phyloP scores from a whole-genome alignment of 1,140 invertebrate species.

The Procambarus virginalis region DNA sequence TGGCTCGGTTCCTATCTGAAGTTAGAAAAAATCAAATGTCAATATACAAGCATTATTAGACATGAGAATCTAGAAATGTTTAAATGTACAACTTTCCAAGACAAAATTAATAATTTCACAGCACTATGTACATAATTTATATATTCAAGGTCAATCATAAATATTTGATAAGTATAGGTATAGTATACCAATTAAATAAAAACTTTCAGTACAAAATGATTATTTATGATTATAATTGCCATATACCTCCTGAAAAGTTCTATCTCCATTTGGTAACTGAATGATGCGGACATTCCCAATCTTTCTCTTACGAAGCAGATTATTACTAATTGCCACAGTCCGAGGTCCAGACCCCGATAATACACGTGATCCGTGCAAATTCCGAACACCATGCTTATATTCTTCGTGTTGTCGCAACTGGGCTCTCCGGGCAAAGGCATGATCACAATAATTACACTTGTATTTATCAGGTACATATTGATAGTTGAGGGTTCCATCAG shows the following conservation, averaged over 20 bases:
- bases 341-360: constrained; percentile 20
- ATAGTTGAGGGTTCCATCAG: constrained; percentile 76
- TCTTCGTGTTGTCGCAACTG: constrained; percentile 79
- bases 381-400: constrained; percentile 77
- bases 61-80: neutral
- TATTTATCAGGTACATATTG: constrained; percentile 69
- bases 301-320: constrained; percentile 52
- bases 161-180: neutral
- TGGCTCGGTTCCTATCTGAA: constrained; percentile 21
- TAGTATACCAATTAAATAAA: neutral
- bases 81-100: neutral
- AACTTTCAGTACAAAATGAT: neutral
- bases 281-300: constrained; percentile 75
- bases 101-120: neutral
- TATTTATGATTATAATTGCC: neutral
- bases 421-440: constrained; percentile 77
- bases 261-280: constrained; percentile 74
- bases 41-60: no score
- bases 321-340: constrained; percentile 22
- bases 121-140: neutral
- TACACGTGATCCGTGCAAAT: constrained; percentile 19
- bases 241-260: constrained; percentile 65
- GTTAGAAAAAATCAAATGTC: neutral
- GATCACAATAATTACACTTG: constrained; percentile 77
- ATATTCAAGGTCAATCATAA: neutral